Evolutionary conservation across 1,140 invertebrate genomes (phyloP), one percentile per base, ranked within the genome.

Genomic region (Drosophila subpulchrella): DNA sequence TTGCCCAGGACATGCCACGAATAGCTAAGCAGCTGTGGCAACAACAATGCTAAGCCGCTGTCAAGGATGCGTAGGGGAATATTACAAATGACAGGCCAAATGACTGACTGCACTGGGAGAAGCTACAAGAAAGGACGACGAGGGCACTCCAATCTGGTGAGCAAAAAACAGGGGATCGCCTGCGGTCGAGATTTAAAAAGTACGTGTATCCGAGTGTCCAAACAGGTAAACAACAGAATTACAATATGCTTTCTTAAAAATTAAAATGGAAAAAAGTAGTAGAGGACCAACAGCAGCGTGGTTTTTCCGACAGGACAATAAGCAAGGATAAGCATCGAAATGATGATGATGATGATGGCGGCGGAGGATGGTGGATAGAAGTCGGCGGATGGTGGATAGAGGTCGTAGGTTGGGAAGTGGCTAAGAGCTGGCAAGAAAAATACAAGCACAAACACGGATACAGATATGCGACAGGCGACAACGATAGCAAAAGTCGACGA

Each of bases 231-330:
- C 82, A 85, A 82, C 71, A 76, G 75, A 86, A 86, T 86, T 88
- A 86, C 83, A 88, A 88, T 88, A 88, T 88, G 83, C 83, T 86
- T 83, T 86, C 78, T 86, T 82, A 88, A 85, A 85, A 85, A 85
- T 85, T 86, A 81, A 62, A 84, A 84, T 74, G 72, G 68, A 57
- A 67, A 76, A 62, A 68, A 71, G 27, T 0, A 48, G 30, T 24
- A 56, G 39, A 50, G 20, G 34, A 55, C 38, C 51, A 70, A 41
- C 32, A 70, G 56, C 30, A 62, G 51, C 51, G 38, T 42, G 65
- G 67, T 51, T 65, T 53, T 65, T 61, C 53, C 82, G 79, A 83
- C 83, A 88, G 81, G 83, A 88, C 83, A 89, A 88, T 88, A 88
- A 88, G 62, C 78, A 80, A 81, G 68, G 82, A 85, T 85, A 85